phyloP scores from a whole-genome alignment of 2,888 invertebrate species.

The Sussaba pulchella region DNA sequence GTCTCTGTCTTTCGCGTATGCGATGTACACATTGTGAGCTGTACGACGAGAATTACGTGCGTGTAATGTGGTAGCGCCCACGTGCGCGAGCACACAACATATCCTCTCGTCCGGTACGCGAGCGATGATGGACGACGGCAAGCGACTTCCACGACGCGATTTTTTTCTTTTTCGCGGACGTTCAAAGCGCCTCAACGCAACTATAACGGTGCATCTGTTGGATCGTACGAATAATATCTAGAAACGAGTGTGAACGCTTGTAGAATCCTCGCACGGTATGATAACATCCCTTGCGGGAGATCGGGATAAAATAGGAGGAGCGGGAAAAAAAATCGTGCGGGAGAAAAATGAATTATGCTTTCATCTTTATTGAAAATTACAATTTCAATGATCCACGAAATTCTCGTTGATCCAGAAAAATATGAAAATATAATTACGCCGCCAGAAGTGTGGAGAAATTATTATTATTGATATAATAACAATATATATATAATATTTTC shows the following conservation, averaged over 20 bases:
- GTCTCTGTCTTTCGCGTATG: neutral
- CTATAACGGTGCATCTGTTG: neutral
- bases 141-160: constrained; percentile 44
- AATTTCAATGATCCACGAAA: too few relatives aligned
- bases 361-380: too few relatives aligned
- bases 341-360: too few relatives aligned
- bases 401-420: too few relatives aligned
- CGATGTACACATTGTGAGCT: neutral
- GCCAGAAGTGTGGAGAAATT: too few relatives aligned
- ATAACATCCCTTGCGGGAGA: too few relatives aligned
- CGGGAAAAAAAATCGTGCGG: neutral
- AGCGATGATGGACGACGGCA: constrained; percentile 53
- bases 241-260: neutral
- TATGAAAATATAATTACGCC: too few relatives aligned
- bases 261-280: too few relatives aligned
- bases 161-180: constrained; percentile 41
- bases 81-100: constrained; percentile 42
- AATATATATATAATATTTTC: too few relatives aligned
- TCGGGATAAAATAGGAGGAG: too few relatives aligned
- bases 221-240: neutral
- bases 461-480: too few relatives aligned
- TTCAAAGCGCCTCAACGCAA: constrained; percentile 6
- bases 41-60: constrained; percentile 62
- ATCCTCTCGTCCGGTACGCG: constrained; percentile 53
- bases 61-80: constrained; percentile 67